Conservation (phyloP, 2,113 vertebrate species). For the Phalacrocorax pelagicus region DNA sequence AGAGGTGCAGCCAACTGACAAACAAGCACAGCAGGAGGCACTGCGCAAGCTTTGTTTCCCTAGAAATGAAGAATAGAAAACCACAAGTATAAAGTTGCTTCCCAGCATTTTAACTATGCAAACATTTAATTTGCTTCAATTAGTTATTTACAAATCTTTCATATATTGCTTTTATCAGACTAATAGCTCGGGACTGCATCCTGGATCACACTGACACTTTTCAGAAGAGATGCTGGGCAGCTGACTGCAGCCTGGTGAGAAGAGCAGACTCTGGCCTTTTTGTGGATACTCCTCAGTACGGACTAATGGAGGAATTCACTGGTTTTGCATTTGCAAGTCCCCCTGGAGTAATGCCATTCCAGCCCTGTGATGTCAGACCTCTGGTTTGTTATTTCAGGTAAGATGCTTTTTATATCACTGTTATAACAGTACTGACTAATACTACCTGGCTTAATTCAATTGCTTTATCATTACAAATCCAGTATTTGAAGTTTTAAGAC, state of each 20-base stretch:
- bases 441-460: neutral
- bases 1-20: neutral
- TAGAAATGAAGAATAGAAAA: neutral
- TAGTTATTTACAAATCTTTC: neutral
- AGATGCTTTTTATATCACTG: neutral
- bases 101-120: neutral
- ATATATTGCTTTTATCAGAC: neutral
- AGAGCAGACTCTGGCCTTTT: neutral
- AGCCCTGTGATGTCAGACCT: neutral
- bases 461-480: neutral
- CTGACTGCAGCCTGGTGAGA: neutral
- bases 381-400: neutral
- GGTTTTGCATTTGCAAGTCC: neutral
- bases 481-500: neutral
- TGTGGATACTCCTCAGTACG: neutral
- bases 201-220: neutral
- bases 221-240: rapidly evolving
- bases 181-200: neutral
- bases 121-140: neutral
- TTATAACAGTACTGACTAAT: neutral
- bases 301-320: neutral
- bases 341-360: rapidly evolving
- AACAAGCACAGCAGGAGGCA: neutral
- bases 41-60: neutral
- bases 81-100: neutral